These are phyloP conservation scores for Mormoops blainvillei DNA, from an alignment of 2,113 vertebrate species.

Conservation along the genomic window DNA sequence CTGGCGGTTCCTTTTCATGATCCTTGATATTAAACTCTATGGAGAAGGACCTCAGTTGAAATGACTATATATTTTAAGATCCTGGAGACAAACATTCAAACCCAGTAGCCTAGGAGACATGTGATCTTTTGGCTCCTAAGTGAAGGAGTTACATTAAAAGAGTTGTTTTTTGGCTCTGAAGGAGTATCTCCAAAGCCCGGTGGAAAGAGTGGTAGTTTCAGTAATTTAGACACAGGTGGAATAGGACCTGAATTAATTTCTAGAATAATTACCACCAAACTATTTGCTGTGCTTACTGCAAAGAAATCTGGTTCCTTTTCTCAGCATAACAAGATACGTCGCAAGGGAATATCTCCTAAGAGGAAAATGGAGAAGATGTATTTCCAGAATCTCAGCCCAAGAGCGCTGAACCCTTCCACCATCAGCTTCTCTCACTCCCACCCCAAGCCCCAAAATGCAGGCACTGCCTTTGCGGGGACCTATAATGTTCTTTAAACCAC, in stretches of 20 bases:
- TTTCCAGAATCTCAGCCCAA: not conserved
- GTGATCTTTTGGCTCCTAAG: not conserved
- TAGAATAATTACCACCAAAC: not conserved
- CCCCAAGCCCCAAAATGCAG: not conserved
- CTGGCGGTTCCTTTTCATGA: not conserved
- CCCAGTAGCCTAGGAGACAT: not conserved
- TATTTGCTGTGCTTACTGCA: not conserved
- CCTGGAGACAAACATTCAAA: not conserved
- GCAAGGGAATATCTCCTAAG: not conserved
- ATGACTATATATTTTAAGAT: not conserved
- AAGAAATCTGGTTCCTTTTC: not conserved
- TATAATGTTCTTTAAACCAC: not conserved
- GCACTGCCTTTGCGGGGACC: not conserved
- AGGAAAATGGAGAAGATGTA: not conserved
- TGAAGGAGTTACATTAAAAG: not conserved
- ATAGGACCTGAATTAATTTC: not conserved
- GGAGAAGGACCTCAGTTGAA: not conserved
- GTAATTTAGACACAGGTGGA: not conserved
- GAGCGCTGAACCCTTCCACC: not conserved
- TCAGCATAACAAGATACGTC: not conserved
- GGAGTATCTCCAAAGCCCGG: too few relatives aligned
- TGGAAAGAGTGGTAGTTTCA: not conserved
- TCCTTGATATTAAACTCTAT: not conserved
- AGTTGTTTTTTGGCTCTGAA: not conserved
- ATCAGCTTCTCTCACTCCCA: not conserved